These are phyloP conservation scores for Onychorhynchus coronatus DNA, from an alignment of 2,113 vertebrate species.

Conservation along the genomic window DNA sequence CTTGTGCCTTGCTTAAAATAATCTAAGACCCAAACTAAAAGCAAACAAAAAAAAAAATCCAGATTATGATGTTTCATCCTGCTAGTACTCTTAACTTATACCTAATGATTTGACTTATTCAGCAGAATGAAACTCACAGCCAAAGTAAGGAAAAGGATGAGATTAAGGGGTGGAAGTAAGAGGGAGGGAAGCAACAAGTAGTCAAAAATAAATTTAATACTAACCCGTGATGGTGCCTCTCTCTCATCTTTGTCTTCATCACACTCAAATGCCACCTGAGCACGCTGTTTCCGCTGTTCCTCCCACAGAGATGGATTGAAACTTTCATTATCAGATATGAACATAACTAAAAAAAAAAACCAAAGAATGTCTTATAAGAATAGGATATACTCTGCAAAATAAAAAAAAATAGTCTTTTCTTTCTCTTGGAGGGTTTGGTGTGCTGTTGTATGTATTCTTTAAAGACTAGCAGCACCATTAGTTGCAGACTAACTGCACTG, in stretches of 20 bases:
- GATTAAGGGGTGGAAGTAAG: neutral
- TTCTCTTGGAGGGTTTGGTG: neutral
- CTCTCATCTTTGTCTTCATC: constrained; percentile 98
- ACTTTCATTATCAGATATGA: constrained; percentile 96
- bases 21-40: neutral
- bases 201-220: neutral
- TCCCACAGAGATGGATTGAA: constrained; percentile 98
- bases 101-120: neutral
- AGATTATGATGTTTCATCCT: neutral
- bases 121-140: neutral
- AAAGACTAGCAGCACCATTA: neutral
- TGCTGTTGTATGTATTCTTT: neutral
- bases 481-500: neutral
- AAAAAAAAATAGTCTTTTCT: neutral
- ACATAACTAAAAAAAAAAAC: constrained; percentile 77
- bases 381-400: neutral
- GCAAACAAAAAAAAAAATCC: neutral
- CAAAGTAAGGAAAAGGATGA: neutral
- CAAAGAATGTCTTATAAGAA: neutral
- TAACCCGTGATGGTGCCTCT: constrained; percentile 83
- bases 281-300: constrained; percentile 94
- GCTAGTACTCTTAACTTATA: neutral
- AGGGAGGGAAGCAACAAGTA: neutral
- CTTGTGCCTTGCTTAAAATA: neutral
- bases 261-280: constrained; percentile 98